Evolutionary conservation across 2,113 vertebrate genomes (phyloP), one percentile per base, ranked within the genome.

Genomic region (Desmodus rotundus): DNA sequence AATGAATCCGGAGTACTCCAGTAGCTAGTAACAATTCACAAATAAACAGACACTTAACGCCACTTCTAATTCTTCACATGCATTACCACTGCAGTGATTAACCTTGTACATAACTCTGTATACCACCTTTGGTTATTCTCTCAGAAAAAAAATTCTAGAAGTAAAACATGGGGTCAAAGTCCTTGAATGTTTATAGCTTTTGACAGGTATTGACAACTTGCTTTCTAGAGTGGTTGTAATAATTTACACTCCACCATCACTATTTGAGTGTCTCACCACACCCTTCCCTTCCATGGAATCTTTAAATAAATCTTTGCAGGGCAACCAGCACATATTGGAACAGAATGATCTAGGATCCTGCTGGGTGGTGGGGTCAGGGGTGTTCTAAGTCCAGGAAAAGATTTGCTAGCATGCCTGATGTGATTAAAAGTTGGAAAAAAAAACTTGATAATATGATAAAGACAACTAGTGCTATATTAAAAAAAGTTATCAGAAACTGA

Each of bases 401-500:
- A 82, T 88, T 94, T 95, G 26, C 41, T 50, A 73, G 36, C 28
- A 70, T 63, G 20, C 50, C 38, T 78, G 43, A 84, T 81, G 26
- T 28, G 17, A 88, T 81, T 77, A 78, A 92, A 78, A 38, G 24
- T 78, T 83, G 31, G 4, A 76, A 70, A 77, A 54, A 73, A 68
- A 33, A 56, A 41, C 47, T 73, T 65, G 68, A 50, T 45, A 77
- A 36, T 61, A 70, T 94, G 22, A 89, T 92, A 96, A 94, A 92
- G 38, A 50, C 77, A 95, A 92, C 94, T 78, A 67, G 89, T 61
- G 87, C 58, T 89, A 95, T 96, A 56, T 56, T 19, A 92, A 94
- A 96, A 95, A 83, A 87, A 93, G 50, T 74, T 94, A 84, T 88
- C 77, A 95, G 87, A 96, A 86, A 96, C 76, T 65, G 68, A 91